phyloP scores from a whole-genome alignment of 2,113 vertebrate genomes.

The Puntigrus tetrazona region DNA sequence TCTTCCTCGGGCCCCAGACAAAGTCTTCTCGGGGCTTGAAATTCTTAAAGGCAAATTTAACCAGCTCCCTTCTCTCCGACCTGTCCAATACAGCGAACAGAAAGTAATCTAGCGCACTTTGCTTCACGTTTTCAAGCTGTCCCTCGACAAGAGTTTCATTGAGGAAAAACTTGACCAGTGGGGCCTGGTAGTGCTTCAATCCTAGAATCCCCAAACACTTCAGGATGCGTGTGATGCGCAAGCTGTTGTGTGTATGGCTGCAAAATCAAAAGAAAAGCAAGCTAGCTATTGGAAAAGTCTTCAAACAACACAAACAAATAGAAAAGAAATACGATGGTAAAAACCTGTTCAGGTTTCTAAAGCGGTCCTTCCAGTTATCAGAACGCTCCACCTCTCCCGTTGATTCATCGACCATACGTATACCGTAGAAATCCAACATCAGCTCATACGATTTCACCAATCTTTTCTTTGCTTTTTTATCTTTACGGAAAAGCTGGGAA shows the following conservation, averaged over 20 bases:
- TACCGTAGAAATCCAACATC: conserved; percentile 93
- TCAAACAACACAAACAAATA: not conserved
- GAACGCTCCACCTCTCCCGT: conserved; percentile 77
- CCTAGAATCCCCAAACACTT: conserved; percentile 92
- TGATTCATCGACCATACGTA: conserved; percentile 63
- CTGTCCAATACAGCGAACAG: conserved; percentile 82
- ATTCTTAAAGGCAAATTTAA: conserved; percentile 81
- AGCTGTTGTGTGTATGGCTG: conserved; percentile 87
- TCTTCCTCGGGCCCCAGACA: conserved; percentile 83
- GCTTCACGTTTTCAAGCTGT: conserved; percentile 74
- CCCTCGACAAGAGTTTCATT: conserved; percentile 76
- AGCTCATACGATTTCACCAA: conserved; percentile 85
- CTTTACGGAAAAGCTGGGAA: conserved; percentile 76
- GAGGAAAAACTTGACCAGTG: conserved; percentile 89
- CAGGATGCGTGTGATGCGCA: conserved; percentile 91
- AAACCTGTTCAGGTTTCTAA: conserved; percentile 85
- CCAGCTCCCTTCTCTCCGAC: conserved; percentile 71
- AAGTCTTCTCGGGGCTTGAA: conserved; percentile 74
- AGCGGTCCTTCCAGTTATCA: conserved; percentile 77
- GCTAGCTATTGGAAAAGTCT: not conserved
- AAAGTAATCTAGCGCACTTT: conserved; percentile 90
- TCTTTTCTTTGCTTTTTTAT: conserved; percentile 63
- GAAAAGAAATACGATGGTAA: not conserved
- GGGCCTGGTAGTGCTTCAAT: conserved; percentile 80
- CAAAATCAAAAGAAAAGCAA: conserved; percentile 14